phyloP scores from a whole-genome alignment of 1,140 invertebrate genomes.

The Drosophila persimilis region DNA sequence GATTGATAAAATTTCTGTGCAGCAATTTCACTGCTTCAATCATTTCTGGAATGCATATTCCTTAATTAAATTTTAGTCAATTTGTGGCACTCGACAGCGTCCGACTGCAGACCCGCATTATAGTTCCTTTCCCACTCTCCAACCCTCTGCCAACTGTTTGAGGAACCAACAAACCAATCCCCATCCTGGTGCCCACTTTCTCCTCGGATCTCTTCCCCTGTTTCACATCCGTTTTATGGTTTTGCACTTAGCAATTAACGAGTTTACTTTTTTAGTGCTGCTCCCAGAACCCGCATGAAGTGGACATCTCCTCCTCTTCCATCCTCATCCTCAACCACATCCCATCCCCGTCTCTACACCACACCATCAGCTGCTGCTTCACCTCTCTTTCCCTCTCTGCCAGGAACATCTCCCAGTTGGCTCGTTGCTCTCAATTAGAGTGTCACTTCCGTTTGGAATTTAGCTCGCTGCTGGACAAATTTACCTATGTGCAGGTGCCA shows the following conservation, averaged over 20 bases:
- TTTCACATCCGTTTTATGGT: slow-evolving; percentile 56
- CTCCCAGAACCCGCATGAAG: slow-evolving; percentile 51
- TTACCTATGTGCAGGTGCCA: slow-evolving; percentile 57
- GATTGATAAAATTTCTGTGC: too few species aligned
- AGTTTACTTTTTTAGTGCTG: slow-evolving; percentile 65
- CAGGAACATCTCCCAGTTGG: slow-evolving; percentile 53
- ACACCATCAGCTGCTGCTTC: not conserved
- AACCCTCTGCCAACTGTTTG: slow-evolving; percentile 7
- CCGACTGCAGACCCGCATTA: not conserved
- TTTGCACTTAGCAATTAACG: slow-evolving; percentile 74
- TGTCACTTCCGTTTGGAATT: slow-evolving; percentile 60
- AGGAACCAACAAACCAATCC: not conserved
- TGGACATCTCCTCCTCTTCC: slow-evolving; percentile 28
- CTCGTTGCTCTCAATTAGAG: slow-evolving; percentile 65
- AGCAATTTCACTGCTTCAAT: not conserved
- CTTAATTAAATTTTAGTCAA: not conserved
- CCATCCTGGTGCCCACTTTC: not conserved
- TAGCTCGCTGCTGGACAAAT: slow-evolving; percentile 60
- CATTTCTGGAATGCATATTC: not conserved
- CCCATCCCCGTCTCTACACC: not conserved
- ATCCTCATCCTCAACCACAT: not conserved
- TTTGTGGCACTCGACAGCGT: not conserved
- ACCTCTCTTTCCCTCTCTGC: slow-evolving; percentile 2
- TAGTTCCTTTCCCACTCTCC: not conserved
- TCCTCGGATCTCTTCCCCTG: not conserved